These are phyloP conservation scores for Dromius quadrimaculatus DNA, from an alignment of 2,888 invertebrate species.

Conservation along the genomic window DNA sequence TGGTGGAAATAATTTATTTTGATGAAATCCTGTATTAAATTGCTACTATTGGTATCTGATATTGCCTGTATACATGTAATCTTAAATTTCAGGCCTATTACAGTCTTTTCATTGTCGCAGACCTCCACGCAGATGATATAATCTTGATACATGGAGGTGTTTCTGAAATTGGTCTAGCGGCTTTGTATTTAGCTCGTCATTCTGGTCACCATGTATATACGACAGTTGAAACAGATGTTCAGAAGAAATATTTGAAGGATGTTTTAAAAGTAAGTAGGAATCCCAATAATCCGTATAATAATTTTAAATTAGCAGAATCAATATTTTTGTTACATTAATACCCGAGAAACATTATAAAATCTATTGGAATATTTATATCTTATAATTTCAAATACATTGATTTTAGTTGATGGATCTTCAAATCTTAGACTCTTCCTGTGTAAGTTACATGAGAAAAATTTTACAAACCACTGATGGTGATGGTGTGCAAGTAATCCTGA, in stretches of 20 bases:
- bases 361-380: background rate
- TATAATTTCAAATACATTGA: background rate
- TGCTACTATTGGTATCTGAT: background rate
- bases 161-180: conserved; percentile 80
- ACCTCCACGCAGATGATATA: conserved; percentile 64
- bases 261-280: conserved; percentile 58
- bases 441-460: too few relatives aligned
- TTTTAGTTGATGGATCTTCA: background rate
- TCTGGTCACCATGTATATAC: conserved; percentile 73
- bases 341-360: background rate
- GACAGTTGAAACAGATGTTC: conserved; percentile 71
- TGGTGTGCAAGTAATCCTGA: conserved; percentile 92
- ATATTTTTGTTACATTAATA: background rate
- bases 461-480: conserved; percentile 69
- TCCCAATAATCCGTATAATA: background rate
- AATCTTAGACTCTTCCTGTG: too few relatives aligned
- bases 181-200: conserved; percentile 73
- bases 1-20: background rate
- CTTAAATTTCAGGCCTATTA: conserved; percentile 64
- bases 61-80: conserved; percentile 17
- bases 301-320: background rate
- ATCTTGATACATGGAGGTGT: conserved; percentile 71
- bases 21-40: background rate
- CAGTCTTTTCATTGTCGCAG: conserved; percentile 64
- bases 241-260: conserved; percentile 61